phyloP scores from a whole-genome alignment of 1,140 invertebrate species.

The Drosophila dunni region DNA sequence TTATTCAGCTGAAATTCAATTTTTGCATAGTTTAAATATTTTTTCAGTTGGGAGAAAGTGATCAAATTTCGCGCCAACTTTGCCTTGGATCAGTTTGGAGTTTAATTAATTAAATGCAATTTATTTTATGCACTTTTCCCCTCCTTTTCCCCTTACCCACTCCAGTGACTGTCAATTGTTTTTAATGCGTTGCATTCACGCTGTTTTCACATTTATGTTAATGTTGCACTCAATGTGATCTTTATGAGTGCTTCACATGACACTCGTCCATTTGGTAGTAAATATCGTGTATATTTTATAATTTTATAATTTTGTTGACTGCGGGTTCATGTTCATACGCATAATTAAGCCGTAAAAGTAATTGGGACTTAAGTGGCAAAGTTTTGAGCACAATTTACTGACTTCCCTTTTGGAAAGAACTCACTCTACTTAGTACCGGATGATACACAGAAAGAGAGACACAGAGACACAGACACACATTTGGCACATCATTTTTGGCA shows the following conservation, averaged over 20 bases:
- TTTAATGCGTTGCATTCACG: slow-evolving; percentile 62
- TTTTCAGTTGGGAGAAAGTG: too few species aligned
- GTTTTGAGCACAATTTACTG: slow-evolving; percentile 71
- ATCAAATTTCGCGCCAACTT: neutral
- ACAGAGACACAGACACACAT: slow-evolving; percentile 27
- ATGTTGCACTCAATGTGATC: slow-evolving; percentile 50
- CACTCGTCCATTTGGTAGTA: slow-evolving; percentile 35
- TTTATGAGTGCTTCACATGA: slow-evolving; percentile 69
- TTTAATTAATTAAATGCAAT: slow-evolving; percentile 69
- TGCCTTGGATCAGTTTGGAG: slow-evolving; percentile 38
- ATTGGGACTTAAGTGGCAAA: slow-evolving; percentile 74
- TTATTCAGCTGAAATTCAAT: too few species aligned
- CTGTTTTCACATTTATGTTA: slow-evolving; percentile 19
- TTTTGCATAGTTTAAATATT: too few species aligned
- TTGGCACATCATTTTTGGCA: slow-evolving; percentile 78
- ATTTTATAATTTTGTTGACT: slow-evolving; percentile 29
- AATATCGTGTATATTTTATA: slow-evolving; percentile 20
- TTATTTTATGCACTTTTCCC: slow-evolving; percentile 13
- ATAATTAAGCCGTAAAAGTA: slow-evolving; percentile 80
- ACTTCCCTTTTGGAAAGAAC: neutral
- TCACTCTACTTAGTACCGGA: neutral
- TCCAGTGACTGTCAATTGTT: slow-evolving; percentile 33
- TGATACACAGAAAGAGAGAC: neutral
- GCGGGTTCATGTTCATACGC: slow-evolving; percentile 43
- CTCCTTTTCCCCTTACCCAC: neutral